Evolutionary conservation across 2,113 vertebrate genomes (phyloP), one percentile per base, ranked within the genome.

Genomic region (Eclectus roratus): DNA sequence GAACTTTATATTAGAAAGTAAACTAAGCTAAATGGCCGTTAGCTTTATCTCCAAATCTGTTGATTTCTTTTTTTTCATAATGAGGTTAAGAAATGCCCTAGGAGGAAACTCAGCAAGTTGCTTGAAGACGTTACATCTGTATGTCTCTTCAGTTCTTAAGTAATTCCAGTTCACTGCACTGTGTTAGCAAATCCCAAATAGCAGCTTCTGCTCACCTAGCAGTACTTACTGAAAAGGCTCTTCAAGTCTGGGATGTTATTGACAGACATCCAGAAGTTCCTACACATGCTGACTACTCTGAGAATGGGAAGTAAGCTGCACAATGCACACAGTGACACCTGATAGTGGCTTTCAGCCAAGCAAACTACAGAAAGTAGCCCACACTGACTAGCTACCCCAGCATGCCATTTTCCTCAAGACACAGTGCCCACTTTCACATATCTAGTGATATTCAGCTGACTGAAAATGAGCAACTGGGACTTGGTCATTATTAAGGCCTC

Each of bases 181-280:
- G 70, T 3, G 21, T 55, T 65, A 86, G 33, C 76, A 86, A 86
- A 77, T 70, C 28, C 68, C 80, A 86, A 69, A 60, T 0, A 80
- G 35, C 55, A 87, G 53, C 76, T 93, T 91, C 64, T 95, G 58
- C 37, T 91, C 64, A 92, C 72, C 72, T 77, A 83, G 33, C 8
- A 64, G 39, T 44, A 86, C 44, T 83, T 92, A 88, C 41, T 94
- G 89, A 88, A 92, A 76, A 93, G 44, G 93, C 53, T 92, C 89
- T 86, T 96, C 86, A 86, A 81, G 53, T 41, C 53, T 80, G 53
- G 44, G 83, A 90, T 83, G 41, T 56, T 92, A 90, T 7, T 49
- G 77, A 90, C 76, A 77, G 25, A 79, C 23, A 93, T 60, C 47
- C 88, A 71, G 53, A 83, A 92, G 86, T n/a, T 83, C 44, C 49